Base-by-base conservation (phyloP, 2,113 vertebrate genomes). In the Coracopsis vasa region DNA sequence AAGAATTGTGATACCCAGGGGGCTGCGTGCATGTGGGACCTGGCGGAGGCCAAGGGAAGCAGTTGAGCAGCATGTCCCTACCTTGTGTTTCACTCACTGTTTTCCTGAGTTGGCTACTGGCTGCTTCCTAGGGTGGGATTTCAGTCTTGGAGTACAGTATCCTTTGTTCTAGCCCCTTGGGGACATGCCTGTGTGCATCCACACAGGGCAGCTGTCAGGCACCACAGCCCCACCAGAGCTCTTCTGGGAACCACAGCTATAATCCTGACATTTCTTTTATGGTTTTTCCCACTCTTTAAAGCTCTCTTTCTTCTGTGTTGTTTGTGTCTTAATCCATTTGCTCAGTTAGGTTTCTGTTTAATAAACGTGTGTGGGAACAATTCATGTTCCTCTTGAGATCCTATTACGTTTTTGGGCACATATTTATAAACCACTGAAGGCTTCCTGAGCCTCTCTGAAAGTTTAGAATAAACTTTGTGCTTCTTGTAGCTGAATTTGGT, bases 371-470 rank as follows among this genome's bases (percentile, higher is more conserved):
- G 24, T 65, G 51, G 85, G 74, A 90, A 9, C 71, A 69, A 17
- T 47, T 65, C 29, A 0, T 3, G 17, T 47, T 86, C 48, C 44
- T 64, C 24, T 65, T 53, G 75, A 72, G 81, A 50, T 82, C 31
- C 6, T 9, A 0, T 31, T n/a, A 6, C 1, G 0, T 28, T 74
- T 42, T 24, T 16, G 2, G 2, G 48, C 45, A 7, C 29, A 4
- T 44, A 27, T 82, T 35, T 33, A 7, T 7, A 14, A 56, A 44
- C 41, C 19, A 0, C 41, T 13, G 37, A 48, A 62, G 72, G 25
- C 41, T 72, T 70, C 51, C 66, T 81, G 81, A 69, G 33, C 10
- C 33, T 31, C 45, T 42, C 27, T 10, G n/a, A 9, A 65, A 19
- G 58, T n/a, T 31, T 2, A 3, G 20, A 33, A 13, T 20, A 13